phyloP scores from a whole-genome alignment of 2,888 invertebrate genomes.

The Drosophila formosana region DNA sequence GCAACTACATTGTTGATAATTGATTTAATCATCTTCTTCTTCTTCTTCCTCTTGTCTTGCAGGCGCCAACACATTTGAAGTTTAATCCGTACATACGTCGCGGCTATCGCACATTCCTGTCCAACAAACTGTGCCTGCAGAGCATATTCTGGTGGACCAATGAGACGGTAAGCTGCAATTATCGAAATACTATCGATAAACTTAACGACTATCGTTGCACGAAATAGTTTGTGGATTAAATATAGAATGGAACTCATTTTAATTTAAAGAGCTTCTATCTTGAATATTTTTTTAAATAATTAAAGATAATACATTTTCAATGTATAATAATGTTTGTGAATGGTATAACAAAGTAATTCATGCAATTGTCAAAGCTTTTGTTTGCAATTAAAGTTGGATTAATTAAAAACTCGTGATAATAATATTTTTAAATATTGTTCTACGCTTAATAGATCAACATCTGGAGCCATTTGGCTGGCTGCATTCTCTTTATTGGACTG shows the following conservation, averaged over 20 bases:
- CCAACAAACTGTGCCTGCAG: constrained; percentile 93
- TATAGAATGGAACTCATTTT: no score
- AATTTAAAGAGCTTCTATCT: no score
- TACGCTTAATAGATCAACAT: constrained; percentile 89
- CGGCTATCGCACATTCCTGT: constrained; percentile 94
- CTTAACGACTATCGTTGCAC: neutral
- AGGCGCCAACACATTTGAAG: constrained; percentile 93
- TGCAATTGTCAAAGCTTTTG: neutral
- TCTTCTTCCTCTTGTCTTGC: constrained; percentile 14
- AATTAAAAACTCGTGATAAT: neutral
- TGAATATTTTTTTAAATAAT: no score
- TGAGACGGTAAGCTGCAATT: constrained; percentile 88
- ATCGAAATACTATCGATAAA: neutral
- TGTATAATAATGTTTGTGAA: no score
- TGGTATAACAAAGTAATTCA: neutral
- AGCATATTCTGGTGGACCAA: constrained; percentile 99
- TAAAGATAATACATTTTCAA: no score
- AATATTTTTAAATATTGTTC: neutral
- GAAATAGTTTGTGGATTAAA: neutral
- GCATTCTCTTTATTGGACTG: constrained; percentile 92
- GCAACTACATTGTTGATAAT: constrained; percentile 28
- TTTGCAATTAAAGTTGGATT: neutral
- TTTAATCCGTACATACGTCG: constrained; percentile 94
- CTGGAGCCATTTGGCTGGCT: constrained; percentile 97
- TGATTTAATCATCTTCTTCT: constrained; percentile 15